phyloP scores from a whole-genome alignment of 2,797 vertebrate genomes.

The Chelonia mydas region DNA sequence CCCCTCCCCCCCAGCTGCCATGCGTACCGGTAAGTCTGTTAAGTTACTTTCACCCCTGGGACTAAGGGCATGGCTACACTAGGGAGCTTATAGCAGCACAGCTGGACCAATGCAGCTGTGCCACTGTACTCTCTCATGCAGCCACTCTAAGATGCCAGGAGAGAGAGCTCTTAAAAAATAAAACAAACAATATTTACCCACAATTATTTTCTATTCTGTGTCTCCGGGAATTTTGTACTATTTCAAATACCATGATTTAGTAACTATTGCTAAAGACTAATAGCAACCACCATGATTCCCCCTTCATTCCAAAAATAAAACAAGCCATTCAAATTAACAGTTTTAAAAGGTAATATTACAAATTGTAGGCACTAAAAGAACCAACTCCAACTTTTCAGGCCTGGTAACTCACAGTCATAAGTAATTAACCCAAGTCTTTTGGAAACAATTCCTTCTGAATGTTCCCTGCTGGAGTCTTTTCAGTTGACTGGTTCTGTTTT shows the following conservation, averaged over 20 bases:
- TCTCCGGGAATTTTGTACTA: neutral
- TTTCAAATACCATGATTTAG: neutral
- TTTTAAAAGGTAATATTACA: neutral
- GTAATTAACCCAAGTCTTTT: neutral
- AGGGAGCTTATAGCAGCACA: too few species aligned
- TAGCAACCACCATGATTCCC: neutral
- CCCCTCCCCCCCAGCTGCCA: too few species aligned
- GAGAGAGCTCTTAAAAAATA: neutral
- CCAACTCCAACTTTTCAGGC: neutral
- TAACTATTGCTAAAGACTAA: neutral
- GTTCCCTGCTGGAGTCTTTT: neutral
- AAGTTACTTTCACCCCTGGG: too few species aligned
- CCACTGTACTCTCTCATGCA: too few species aligned
- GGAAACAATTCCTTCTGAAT: neutral
- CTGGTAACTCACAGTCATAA: neutral
- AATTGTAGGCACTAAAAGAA: neutral
- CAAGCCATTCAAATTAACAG: neutral
- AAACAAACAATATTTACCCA: neutral
- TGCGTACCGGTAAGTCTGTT: too few species aligned
- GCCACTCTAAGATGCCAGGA: too few species aligned
- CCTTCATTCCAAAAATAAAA: neutral
- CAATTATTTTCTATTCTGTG: neutral
- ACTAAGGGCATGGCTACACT: neutral
- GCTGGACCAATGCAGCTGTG: too few species aligned
- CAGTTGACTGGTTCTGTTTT: neutral